phyloP scores from a whole-genome alignment of 2,888 invertebrate species.

The Lasioglossum lativentre region DNA sequence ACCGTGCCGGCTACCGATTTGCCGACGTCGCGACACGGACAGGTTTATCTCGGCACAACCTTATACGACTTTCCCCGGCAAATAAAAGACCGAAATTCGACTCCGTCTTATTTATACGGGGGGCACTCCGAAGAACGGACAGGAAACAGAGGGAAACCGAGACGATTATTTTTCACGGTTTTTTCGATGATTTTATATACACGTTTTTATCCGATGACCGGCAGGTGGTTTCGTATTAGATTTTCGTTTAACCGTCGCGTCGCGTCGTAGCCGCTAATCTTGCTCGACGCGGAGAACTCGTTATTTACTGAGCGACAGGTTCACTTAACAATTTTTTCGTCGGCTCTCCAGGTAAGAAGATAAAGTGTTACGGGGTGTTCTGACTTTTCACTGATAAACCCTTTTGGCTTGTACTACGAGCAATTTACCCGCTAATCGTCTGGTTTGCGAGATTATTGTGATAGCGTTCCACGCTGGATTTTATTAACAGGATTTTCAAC shows the following conservation, averaged over 20 bases:
- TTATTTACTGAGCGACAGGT: background rate
- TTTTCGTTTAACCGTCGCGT: background rate
- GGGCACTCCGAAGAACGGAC: background rate
- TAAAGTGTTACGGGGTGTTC: background rate
- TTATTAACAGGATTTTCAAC: background rate
- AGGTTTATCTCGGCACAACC: constrained; percentile 54
- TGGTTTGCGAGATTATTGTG: background rate
- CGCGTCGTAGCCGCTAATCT: background rate
- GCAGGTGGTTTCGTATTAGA: constrained; percentile 10
- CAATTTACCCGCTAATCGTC: background rate
- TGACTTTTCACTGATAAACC: background rate
- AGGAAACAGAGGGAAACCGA: background rate
- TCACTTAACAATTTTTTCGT: background rate
- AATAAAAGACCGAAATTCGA: constrained; percentile 41
- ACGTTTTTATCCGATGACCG: background rate
- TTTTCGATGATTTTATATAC: background rate
- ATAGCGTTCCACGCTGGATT: background rate
- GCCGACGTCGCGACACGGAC: constrained; percentile 45
- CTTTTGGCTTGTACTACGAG: background rate
- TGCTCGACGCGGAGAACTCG: background rate
- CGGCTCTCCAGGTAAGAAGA: background rate
- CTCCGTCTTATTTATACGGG: constrained; percentile 14
- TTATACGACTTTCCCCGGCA: constrained; percentile 37
- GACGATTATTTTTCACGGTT: background rate
- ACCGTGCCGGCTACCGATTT: constrained; percentile 65